Evolutionary conservation across 2,113 vertebrate genomes (phyloP).

Genomic region (Genyomyrus donnyi): DNA sequence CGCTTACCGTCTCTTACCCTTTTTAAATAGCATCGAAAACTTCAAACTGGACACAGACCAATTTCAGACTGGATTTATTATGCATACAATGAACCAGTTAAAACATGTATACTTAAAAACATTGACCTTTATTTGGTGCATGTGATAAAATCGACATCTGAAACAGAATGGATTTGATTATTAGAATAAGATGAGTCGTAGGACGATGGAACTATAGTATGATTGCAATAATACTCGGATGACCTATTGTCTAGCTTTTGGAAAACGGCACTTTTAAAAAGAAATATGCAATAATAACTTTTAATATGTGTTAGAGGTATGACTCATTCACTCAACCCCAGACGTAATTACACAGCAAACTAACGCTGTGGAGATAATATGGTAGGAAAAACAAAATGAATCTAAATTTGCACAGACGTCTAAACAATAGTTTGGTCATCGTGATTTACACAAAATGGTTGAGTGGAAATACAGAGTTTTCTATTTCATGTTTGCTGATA

Average conservation of each 20-base stretch:
- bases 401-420: not conserved
- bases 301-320: not conserved
- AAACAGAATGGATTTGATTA: not conserved
- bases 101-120: not conserved
- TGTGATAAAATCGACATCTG: not conserved
- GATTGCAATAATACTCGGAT: not conserved
- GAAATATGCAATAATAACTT: not conserved
- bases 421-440: not conserved
- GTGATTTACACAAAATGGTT: not conserved
- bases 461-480: not conserved
- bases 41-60: not conserved
- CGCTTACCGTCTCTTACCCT: not conserved
- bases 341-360: not conserved
- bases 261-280: not conserved
- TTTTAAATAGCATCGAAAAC: not conserved
- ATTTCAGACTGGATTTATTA: not conserved
- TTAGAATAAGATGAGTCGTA: not conserved
- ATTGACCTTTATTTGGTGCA: not conserved
- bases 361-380: not conserved
- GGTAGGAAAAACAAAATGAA: not conserved
- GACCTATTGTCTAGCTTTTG: not conserved
- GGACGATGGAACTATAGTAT: not conserved
- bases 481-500: not conserved
- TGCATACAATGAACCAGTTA: not conserved
- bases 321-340: not conserved